Evolutionary conservation across 2,113 vertebrate species (phyloP).

Genomic region (Cyprinus carpio): DNA sequence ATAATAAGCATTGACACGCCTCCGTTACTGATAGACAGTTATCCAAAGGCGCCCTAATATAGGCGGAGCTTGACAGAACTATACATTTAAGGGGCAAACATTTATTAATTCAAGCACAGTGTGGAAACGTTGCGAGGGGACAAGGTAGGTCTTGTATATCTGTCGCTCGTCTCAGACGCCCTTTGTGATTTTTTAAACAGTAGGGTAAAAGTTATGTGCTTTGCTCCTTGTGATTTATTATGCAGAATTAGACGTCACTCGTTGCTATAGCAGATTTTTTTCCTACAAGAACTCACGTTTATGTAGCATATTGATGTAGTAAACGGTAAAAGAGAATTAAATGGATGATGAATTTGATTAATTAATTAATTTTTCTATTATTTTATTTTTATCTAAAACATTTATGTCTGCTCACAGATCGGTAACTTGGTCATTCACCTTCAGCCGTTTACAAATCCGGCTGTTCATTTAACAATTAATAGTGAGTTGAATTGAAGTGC

Average conservation of each 20-base stretch:
- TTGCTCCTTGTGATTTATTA: neutral
- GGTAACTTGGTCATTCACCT: slow-evolving; percentile 33
- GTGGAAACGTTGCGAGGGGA: neutral
- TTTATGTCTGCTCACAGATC: neutral
- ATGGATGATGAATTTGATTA: neutral
- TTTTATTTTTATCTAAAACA: neutral
- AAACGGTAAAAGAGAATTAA: neutral
- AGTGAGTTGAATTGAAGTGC: neutral
- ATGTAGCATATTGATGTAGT: neutral
- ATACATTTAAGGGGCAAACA: neutral
- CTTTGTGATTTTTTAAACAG: neutral
- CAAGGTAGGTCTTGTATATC: neutral
- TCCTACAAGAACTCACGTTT: neutral
- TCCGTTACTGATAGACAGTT: neutral
- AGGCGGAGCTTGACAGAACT: slow-evolving; percentile 1
- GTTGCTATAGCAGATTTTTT: slow-evolving; percentile 15
- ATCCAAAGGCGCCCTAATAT: neutral
- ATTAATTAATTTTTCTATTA: neutral
- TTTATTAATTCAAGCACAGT: neutral
- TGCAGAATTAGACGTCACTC: neutral
- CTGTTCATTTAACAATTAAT: neutral
- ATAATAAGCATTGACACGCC: neutral
- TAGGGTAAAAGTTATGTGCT: neutral
- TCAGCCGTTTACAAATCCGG: neutral
- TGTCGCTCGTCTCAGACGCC: neutral